Evolutionary conservation across 2,113 vertebrate species (phyloP).

Genomic region (Paedocypris sp.): DNA sequence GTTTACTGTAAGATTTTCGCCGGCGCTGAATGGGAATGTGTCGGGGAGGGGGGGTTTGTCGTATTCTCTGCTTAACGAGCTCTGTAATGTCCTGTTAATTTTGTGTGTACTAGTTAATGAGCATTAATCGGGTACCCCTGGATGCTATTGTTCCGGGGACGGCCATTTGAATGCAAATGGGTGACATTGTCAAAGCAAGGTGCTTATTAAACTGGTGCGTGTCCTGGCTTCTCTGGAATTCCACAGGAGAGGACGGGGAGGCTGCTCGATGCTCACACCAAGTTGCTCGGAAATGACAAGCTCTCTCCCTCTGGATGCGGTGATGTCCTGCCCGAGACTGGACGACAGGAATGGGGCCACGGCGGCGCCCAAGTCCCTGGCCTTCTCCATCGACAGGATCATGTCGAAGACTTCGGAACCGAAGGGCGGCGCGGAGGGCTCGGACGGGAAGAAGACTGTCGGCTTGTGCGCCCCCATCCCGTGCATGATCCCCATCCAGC

Average conservation of each 20-base stretch:
- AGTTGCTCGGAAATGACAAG: conserved; percentile 74
- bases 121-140: conserved; percentile 84
- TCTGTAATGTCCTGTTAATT: conserved; percentile 76
- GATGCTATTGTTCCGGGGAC: conserved; percentile 75
- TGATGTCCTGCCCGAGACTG: conserved; percentile 75
- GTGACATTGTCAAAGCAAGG: conserved; percentile 75
- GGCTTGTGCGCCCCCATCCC: conserved; percentile 85
- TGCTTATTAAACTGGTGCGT: conserved; percentile 86
- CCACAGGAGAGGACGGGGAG: conserved; percentile 67
- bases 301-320: conserved; percentile 79
- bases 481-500: conserved; percentile 86
- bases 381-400: conserved; percentile 98
- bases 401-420: conserved; percentile 92
- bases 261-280: conserved; percentile 63
- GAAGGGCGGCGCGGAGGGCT: conserved; percentile 58
- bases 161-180: conserved; percentile 90
- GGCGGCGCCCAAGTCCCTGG: conserved; percentile 81
- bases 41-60: conserved; percentile 32
- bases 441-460: conserved; percentile 70
- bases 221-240: conserved; percentile 77
- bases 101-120: conserved; percentile 75
- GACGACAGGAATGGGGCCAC: conserved; percentile 65
- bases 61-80: conserved; percentile 54
- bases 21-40: conserved; percentile 43
- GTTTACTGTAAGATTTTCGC: conserved; percentile 46